Conservation (phyloP, 2,113 vertebrate genomes). For the Tragelaphus buxtoni region DNA sequence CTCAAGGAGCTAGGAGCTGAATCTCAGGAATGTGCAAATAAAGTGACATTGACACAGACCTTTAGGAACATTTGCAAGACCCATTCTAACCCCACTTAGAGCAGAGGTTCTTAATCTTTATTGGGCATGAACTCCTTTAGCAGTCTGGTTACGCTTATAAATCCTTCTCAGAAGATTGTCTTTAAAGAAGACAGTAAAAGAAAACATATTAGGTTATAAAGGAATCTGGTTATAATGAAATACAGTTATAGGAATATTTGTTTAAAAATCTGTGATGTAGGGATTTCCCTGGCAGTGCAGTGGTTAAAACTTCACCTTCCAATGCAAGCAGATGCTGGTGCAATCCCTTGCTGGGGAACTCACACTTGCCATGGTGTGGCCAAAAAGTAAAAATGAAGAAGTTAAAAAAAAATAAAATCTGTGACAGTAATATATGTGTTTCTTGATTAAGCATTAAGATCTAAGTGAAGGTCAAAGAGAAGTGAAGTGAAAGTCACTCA, state of each 20-base stretch:
- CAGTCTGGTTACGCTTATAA: background rate
- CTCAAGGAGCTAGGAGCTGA: constrained; percentile 24
- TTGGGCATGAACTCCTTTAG: background rate
- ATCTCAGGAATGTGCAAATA: constrained; percentile 56
- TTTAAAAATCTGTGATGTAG: background rate
- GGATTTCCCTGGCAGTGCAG: background rate
- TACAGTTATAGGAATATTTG: background rate
- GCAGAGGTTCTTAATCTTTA: background rate
- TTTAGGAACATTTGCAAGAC: background rate
- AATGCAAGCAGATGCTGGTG: background rate
- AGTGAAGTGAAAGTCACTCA: background rate
- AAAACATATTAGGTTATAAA: background rate
- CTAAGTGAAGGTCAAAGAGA: background rate
- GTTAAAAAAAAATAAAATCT: background rate
- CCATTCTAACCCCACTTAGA: background rate
- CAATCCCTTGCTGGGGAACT: background rate
- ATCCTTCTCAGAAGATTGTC: background rate
- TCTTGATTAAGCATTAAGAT: background rate
- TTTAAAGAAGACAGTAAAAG: background rate
- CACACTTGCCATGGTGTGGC: background rate
- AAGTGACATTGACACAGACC: constrained; percentile 10
- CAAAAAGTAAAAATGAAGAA: background rate
- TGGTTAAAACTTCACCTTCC: background rate
- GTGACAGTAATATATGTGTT: background rate
- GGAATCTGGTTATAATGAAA: background rate